A percentile compares a stretch with the other conserved stretches of the same genome.
phyloP scores from a whole-genome alignment of 2,888 invertebrate species.

The Hirtodrosophila histrioides region DNA sequence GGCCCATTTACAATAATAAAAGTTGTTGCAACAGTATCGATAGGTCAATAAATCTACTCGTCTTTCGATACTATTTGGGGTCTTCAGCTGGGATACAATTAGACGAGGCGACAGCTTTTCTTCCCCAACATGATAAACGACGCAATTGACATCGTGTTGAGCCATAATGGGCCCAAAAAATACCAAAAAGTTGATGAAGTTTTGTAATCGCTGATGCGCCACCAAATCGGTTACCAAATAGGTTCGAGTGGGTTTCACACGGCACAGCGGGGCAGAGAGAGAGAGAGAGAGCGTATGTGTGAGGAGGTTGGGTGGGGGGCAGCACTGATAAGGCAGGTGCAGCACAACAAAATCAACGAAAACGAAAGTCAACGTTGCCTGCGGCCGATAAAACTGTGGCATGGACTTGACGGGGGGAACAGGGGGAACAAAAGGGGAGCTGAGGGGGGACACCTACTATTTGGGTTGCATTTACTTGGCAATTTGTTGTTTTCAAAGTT shows the following conservation, averaged over 20 bases:
- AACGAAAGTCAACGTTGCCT: conserved; percentile 51
- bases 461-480: conserved; percentile 42
- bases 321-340: conserved; percentile 55
- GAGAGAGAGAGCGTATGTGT: neutral
- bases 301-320: neutral
- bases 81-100: too few relatives aligned
- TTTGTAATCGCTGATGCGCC: conserved; percentile 50
- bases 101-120: neutral
- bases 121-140: conserved; percentile 42
- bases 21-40: too few relatives aligned
- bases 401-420: neutral
- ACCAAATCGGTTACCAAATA: conserved; percentile 53
- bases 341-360: conserved; percentile 36
- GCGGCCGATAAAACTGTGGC: conserved; percentile 55
- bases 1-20: too few relatives aligned
- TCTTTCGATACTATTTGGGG: too few relatives aligned
- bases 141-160: conserved; percentile 58
- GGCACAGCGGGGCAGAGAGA: neutral
- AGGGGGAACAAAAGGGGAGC: neutral
- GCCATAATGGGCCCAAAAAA: conserved; percentile 31
- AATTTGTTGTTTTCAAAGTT: conserved; percentile 28
- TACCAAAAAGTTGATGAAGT: conserved; percentile 18
- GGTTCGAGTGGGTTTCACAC: conserved; percentile 37
- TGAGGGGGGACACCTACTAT: conserved; percentile 29
- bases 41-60: too few relatives aligned